A percentile compares a stretch with the other conserved stretches of the same genome.
Conservation (phyloP, 2,888 invertebrate species). For the Athrips mouffetella region DNA sequence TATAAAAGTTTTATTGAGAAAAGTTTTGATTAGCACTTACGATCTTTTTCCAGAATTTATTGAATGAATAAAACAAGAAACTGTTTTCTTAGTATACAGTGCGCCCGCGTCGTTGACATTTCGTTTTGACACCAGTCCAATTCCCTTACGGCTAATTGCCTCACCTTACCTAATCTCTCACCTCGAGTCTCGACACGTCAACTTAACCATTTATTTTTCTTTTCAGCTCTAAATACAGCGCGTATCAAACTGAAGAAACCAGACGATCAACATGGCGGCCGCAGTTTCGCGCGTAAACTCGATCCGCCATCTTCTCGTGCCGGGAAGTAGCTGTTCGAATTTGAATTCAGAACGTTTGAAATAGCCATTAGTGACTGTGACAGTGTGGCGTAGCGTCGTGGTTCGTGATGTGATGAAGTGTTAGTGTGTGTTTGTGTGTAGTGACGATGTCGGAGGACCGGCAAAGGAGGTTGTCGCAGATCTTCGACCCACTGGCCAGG, state of each 20-base stretch:
- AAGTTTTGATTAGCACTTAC: neutral
- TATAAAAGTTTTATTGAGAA: neutral
- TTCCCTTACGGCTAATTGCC: constrained; percentile 49
- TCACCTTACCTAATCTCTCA: constrained; percentile 55
- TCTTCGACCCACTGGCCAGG: constrained; percentile 88
- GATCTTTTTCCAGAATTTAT: too few relatives aligned
- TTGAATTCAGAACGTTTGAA: constrained; percentile 62
- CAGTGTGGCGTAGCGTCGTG: constrained; percentile 63
- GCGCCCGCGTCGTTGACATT: constrained; percentile 10
- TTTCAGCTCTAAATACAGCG: constrained; percentile 64
- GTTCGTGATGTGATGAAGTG: constrained; percentile 60
- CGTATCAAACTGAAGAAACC: constrained; percentile 64
- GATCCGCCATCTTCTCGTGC: constrained; percentile 58
- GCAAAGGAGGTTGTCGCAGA: constrained; percentile 87
- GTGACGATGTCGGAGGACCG: constrained; percentile 81
- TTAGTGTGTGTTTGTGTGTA: constrained; percentile 52
- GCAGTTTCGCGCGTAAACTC: constrained; percentile 61
- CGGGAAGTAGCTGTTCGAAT: constrained; percentile 38
- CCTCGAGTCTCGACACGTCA: constrained; percentile 45
- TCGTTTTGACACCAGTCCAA: constrained; percentile 48
- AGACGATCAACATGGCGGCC: constrained; percentile 60
- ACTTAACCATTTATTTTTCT: constrained; percentile 60
- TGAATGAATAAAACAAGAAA: neutral
- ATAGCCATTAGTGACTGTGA: constrained; percentile 64
- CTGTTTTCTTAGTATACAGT: neutral